Conservation (phyloP, 2,888 invertebrate species). For the Icerya purchasi region DNA sequence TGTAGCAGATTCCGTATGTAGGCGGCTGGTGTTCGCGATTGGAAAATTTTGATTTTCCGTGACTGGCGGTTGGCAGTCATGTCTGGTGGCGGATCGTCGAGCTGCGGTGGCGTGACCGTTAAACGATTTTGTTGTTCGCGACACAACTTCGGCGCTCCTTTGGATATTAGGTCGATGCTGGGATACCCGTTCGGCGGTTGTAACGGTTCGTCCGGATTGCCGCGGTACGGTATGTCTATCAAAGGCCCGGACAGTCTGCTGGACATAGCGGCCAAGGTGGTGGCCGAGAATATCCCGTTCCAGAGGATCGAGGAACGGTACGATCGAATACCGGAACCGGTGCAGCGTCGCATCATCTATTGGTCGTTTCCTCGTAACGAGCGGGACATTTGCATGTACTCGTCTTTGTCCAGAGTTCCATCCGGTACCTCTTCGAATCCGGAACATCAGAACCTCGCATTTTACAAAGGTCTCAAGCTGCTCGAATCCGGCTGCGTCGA, state of each 20-base stretch:
- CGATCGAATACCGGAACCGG: slow-evolving; percentile 70
- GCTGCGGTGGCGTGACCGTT: too few species aligned
- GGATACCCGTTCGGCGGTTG: slow-evolving; percentile 9
- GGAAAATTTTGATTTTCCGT: too few species aligned
- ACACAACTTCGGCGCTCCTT: neutral
- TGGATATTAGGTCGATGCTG: too few species aligned
- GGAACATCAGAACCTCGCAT: slow-evolving; percentile 61
- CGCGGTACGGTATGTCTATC: slow-evolving; percentile 24
- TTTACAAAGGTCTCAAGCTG: slow-evolving; percentile 65
- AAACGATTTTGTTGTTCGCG: slow-evolving; percentile 2
- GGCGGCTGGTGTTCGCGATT: too few species aligned
- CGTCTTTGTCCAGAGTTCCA: slow-evolving; percentile 42
- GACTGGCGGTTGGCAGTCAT: too few species aligned
- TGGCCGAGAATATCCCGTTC: slow-evolving; percentile 65
- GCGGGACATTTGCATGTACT: slow-evolving; percentile 75
- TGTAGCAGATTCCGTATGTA: too few species aligned
- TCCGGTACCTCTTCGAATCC: slow-evolving; percentile 28
- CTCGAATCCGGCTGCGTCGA: slow-evolving; percentile 63
- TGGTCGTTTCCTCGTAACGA: slow-evolving; percentile 77
- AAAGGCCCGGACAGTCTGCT: slow-evolving; percentile 44
- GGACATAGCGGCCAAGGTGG: slow-evolving; percentile 62
- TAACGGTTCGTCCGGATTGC: neutral
- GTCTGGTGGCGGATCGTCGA: too few species aligned
- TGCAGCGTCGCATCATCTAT: slow-evolving; percentile 65
- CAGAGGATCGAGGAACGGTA: slow-evolving; percentile 69